Percentiles rank a stretch among this genome's conserved stretches.
These are phyloP conservation scores for Chunga burmeisteri DNA, from an alignment of 2,113 vertebrate species.

Conservation along the genomic window DNA sequence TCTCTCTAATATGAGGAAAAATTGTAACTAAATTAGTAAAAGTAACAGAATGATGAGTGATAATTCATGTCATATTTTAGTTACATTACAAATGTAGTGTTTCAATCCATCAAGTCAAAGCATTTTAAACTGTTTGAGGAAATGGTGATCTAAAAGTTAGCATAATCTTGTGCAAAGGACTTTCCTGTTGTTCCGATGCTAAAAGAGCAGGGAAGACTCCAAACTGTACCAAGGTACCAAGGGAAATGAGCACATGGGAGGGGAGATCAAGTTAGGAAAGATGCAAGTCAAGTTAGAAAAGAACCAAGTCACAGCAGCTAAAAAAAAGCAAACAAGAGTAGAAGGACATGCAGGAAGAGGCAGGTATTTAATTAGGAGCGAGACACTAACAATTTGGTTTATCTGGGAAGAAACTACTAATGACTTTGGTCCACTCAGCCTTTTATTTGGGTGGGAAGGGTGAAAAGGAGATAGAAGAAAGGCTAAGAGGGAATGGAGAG, in stretches of 20 bases:
- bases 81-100: neutral
- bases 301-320: neutral
- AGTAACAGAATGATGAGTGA: neutral
- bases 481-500: neutral
- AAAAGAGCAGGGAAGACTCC: neutral
- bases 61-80: neutral
- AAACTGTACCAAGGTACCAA: rapidly evolving
- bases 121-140: neutral
- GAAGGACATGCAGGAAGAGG: neutral
- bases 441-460: neutral
- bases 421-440: neutral
- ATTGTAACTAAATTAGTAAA: neutral
- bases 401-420: neutral
- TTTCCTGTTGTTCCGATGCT: neutral
- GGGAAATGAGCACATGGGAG: neutral
- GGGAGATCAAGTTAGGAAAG: neutral
- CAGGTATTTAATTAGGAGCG: neutral
- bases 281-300: neutral
- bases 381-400: neutral
- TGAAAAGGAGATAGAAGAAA: neutral
- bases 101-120: neutral
- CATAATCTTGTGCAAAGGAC: neutral
- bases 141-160: neutral
- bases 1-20: neutral
- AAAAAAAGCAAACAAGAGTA: neutral